These are phyloP conservation scores for Neoniphon sammara DNA, from an alignment of 2,797 vertebrate genomes.

Conservation along the genomic window DNA sequence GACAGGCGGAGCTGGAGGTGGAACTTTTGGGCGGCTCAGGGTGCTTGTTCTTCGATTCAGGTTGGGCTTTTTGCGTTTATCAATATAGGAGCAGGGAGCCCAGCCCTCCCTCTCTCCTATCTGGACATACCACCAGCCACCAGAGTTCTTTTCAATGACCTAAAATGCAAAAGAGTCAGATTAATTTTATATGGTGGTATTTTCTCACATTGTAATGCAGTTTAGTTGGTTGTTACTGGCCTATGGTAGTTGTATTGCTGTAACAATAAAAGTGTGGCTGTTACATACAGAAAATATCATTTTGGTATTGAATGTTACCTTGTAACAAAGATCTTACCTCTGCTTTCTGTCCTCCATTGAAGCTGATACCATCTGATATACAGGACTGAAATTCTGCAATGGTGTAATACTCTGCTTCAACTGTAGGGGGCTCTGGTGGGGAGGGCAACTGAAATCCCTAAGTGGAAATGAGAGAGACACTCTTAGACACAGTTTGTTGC, in stretches of 20 bases:
- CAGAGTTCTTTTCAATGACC: slow-evolving; percentile 99
- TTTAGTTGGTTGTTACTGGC: too few relatives aligned
- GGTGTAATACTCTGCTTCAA: slow-evolving; percentile 99
- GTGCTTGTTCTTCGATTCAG: slow-evolving; percentile 96
- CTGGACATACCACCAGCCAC: slow-evolving; percentile 99
- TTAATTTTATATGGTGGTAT: background rate
- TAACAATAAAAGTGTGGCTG: background rate
- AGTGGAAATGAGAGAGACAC: background rate
- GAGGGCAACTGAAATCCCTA: slow-evolving; percentile 98
- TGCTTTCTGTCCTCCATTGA: slow-evolving; percentile 98
- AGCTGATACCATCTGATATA: slow-evolving; percentile 99
- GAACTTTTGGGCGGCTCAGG: slow-evolving; percentile 95
- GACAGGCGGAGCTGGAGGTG: slow-evolving; percentile 95
- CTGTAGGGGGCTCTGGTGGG: slow-evolving; percentile 97
- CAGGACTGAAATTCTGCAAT: slow-evolving; percentile 99
- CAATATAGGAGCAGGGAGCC: slow-evolving; percentile 98
- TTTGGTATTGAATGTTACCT: background rate
- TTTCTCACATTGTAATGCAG: background rate
- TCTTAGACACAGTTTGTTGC: background rate
- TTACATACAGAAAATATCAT: background rate
- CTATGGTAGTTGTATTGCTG: background rate
- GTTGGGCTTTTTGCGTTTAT: slow-evolving; percentile 99
- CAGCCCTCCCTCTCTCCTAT: slow-evolving; percentile 98
- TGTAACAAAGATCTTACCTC: slow-evolving; percentile 84
- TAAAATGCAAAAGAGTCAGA: slow-evolving; percentile 62